Conservation (phyloP, 1,140 invertebrate genomes). For the Leptinotarsa defecta region DNA sequence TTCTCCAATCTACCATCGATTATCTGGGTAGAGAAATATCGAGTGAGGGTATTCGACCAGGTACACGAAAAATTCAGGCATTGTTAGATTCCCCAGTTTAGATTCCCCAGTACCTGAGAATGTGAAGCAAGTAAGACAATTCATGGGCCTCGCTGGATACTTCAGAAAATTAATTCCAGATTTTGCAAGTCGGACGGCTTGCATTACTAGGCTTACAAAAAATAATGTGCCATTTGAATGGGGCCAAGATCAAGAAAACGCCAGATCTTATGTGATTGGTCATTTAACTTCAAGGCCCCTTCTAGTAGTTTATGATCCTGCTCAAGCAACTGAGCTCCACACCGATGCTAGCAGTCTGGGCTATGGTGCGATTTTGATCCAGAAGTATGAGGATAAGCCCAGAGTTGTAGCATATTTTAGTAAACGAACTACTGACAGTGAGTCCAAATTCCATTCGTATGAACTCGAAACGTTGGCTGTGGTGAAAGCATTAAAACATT, state of each 20-base stretch:
- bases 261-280: constrained; percentile 39
- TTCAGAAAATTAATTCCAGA: no score
- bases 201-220: no score
- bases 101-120: constrained; percentile 18
- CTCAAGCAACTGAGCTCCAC: no score
- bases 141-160: constrained; percentile 28
- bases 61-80: not conserved
- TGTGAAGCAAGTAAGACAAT: constrained; percentile 13
- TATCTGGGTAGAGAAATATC: constrained; percentile 31
- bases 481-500: constrained; percentile 48
- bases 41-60: not conserved
- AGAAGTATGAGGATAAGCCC: no score
- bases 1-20: constrained; percentile 28
- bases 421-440: no score
- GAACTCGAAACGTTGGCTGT: constrained; percentile 42
- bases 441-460: constrained; percentile 13
- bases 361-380: no score
- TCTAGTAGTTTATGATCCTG: no score
- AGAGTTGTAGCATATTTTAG: no score
- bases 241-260: no score
- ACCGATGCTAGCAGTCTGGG: no score
- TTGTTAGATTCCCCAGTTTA: constrained; percentile 9
- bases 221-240: no score
- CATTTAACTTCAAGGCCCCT: not conserved
- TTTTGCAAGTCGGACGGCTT: no score